phyloP scores from a whole-genome alignment of 1,140 invertebrate species.

The Sweltsa coloradensis region DNA sequence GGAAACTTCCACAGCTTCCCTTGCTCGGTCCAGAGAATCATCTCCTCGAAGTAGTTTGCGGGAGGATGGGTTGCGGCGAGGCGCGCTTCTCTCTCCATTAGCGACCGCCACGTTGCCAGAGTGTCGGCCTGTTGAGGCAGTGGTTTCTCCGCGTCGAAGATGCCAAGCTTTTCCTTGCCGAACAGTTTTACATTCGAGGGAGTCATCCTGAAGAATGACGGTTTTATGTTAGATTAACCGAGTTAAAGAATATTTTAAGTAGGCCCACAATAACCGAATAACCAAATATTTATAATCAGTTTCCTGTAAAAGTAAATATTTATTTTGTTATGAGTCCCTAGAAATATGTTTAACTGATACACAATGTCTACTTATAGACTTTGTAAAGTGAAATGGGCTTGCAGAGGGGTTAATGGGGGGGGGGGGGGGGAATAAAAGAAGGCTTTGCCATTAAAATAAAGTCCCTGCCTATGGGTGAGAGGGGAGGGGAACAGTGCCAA shows the following conservation, averaged over 20 bases:
- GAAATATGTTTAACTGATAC: neutral
- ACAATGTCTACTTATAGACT: too few relatives aligned
- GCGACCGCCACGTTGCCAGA: conserved; percentile 51
- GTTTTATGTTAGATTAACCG: neutral
- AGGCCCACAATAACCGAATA: too few relatives aligned
- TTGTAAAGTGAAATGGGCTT: too few relatives aligned
- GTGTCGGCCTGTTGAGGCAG: conserved; percentile 25
- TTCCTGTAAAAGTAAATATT: conserved; percentile 4
- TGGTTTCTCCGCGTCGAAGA: conserved; percentile 1
- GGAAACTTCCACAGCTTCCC: conserved; percentile 96
- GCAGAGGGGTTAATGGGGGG: too few relatives aligned
- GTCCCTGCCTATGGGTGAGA: too few relatives aligned
- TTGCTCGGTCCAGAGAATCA: conserved; percentile 87
- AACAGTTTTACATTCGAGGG: conserved; percentile 38
- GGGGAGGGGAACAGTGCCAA: too few relatives aligned
- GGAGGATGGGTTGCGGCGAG: conserved; percentile 54
- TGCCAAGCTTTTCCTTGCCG: conserved; percentile 24
- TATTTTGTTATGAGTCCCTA: neutral
- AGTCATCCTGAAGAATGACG: conserved; percentile 3
- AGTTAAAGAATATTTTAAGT: too few relatives aligned
- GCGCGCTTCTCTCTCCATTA: conserved; percentile 51
- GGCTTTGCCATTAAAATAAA: too few relatives aligned
- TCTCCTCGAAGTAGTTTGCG: conserved; percentile 81
- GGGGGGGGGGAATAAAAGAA: too few relatives aligned
- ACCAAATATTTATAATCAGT: neutral